Evolutionary conservation across 2,113 vertebrate species (phyloP).

Genomic region (Trichomycterus rosablanca): DNA sequence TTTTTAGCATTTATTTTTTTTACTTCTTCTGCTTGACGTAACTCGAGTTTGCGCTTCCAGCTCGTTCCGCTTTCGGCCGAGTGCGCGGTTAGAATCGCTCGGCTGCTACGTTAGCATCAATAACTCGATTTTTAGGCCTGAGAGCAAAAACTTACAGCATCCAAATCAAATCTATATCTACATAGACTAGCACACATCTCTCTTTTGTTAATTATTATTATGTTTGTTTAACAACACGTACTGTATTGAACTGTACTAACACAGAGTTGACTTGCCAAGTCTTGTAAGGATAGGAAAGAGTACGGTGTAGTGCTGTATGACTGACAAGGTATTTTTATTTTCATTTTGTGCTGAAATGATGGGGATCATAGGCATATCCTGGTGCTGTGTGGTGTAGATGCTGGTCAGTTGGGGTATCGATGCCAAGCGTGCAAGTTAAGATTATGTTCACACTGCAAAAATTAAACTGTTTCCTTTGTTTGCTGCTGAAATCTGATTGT

Average conservation of each 20-base stretch:
- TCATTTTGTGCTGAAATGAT: slow-evolving; percentile 34
- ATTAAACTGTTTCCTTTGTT: too few species aligned
- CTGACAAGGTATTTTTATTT: slow-evolving; percentile 42
- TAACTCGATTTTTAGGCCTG: slow-evolving; percentile 21
- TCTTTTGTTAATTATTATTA: slow-evolving; percentile 22
- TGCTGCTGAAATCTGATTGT: too few species aligned
- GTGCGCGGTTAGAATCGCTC: background rate
- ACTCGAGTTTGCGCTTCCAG: slow-evolving; percentile 44
- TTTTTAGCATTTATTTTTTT: too few species aligned
- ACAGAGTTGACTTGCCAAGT: slow-evolving; percentile 47
- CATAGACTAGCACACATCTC: slow-evolving; percentile 20
- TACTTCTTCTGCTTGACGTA: background rate
- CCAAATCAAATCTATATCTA: slow-evolving; percentile 7
- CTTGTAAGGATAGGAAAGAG: slow-evolving; percentile 32
- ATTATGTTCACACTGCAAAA: too few species aligned
- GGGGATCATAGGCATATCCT: slow-evolving; percentile 27
- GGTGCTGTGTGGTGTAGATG: slow-evolving; percentile 43
- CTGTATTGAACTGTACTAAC: slow-evolving; percentile 52
- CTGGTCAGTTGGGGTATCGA: slow-evolving; percentile 29
- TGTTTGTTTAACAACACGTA: slow-evolving; percentile 32
- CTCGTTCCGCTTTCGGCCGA: background rate
- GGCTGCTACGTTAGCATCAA: background rate
- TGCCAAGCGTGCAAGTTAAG: slow-evolving; percentile 34
- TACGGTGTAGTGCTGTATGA: slow-evolving; percentile 25
- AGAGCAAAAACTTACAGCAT: slow-evolving; percentile 23